phyloP scores from a whole-genome alignment of 1,140 invertebrate species.

The Harpegnathos saltator region DNA sequence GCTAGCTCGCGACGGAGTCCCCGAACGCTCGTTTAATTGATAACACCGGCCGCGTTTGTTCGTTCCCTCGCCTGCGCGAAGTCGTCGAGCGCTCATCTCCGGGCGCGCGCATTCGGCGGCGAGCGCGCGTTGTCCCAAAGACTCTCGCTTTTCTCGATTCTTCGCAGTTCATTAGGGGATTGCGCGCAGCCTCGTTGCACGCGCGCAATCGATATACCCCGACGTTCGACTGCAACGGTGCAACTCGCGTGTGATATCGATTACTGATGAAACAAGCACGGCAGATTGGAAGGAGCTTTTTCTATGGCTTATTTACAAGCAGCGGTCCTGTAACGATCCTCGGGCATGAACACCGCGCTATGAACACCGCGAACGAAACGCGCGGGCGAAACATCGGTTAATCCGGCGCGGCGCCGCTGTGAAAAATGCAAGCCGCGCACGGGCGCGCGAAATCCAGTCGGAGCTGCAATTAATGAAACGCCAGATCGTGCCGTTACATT shows the following conservation, averaged over 20 bases:
- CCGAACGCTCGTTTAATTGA: not conserved
- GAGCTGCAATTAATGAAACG: not conserved
- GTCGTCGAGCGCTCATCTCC: not conserved
- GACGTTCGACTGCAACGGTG: not conserved
- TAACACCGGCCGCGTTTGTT: not conserved
- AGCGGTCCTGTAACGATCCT: slow-evolving; percentile 62
- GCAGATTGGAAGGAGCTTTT: slow-evolving; percentile 33
- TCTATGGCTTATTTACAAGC: slow-evolving; percentile 65
- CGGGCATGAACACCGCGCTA: not conserved
- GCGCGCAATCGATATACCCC: not conserved
- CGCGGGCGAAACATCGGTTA: too few species aligned
- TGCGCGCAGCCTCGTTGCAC: not conserved
- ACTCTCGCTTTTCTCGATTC: not conserved
- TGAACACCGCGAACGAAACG: not conserved
- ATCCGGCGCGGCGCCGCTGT: not conserved
- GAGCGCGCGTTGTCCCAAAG: not conserved
- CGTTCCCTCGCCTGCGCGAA: not conserved
- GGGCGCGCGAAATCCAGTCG: not conserved
- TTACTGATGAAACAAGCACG: slow-evolving; percentile 60
- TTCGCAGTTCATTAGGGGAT: slow-evolving; percentile 1
- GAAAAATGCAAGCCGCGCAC: not conserved
- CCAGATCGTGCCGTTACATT: not conserved
- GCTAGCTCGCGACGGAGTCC: not conserved
- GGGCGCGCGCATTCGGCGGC: too few species aligned
- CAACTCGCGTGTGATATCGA: slow-evolving; percentile 58